Conservation (phyloP, 2,888 invertebrate genomes). For the Limenitis camilla region DNA sequence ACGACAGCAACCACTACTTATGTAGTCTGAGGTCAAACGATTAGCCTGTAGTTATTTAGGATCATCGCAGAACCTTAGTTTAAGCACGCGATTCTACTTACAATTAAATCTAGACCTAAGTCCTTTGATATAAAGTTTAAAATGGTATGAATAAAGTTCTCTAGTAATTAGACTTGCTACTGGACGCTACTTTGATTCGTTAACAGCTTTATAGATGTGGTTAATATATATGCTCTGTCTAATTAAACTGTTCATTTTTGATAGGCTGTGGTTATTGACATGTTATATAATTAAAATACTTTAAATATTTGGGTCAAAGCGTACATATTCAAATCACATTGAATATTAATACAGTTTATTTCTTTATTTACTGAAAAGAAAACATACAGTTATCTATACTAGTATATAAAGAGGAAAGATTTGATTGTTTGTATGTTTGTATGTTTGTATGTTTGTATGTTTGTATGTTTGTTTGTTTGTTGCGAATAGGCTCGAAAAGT, state of each 20-base stretch:
- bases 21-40: conserved; percentile 26
- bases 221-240: conserved; percentile 23
- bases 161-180: conserved; percentile 18
- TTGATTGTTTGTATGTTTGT: too few relatives aligned
- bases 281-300: neutral
- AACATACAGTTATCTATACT: too few relatives aligned
- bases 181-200: conserved; percentile 24
- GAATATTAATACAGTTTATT: too few relatives aligned
- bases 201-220: conserved; percentile 28
- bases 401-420: too few relatives aligned
- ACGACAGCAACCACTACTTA: conserved; percentile 25
- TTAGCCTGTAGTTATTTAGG: conserved; percentile 29
- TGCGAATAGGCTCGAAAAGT: too few relatives aligned
- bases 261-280: neutral
- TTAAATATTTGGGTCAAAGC: too few relatives aligned
- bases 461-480: too few relatives aligned
- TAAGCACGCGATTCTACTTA: neutral
- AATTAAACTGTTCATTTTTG: conserved; percentile 19
- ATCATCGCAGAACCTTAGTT: conserved; percentile 12
- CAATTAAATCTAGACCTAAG: conserved; percentile 6
- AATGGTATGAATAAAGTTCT: conserved; percentile 6
- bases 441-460: too few relatives aligned
- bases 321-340: too few relatives aligned
- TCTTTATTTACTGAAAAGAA: too few relatives aligned
- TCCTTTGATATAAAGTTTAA: conserved; percentile 8